A percentile compares a stretch with the other conserved stretches of the same genome.
Evolutionary conservation across 2,797 vertebrate species (phyloP).

Genomic region (Alosa sapidissima): DNA sequence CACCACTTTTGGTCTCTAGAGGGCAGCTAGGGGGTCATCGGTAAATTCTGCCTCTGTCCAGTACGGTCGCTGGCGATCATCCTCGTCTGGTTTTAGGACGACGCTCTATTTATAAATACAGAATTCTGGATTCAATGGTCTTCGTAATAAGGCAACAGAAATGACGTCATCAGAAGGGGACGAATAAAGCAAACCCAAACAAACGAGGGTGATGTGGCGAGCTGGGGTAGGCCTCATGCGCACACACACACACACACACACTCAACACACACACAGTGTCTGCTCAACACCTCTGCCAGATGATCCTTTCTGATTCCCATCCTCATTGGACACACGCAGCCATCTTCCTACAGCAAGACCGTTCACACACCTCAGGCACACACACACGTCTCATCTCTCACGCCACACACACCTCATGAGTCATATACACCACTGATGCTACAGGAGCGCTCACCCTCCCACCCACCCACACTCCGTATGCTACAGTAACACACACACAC

Average conservation of each 20-base stretch:
- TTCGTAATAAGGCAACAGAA: slow-evolving; percentile 70
- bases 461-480: not conserved
- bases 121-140: slow-evolving; percentile 1
- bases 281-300: not conserved
- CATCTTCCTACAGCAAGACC: not conserved
- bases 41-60: not conserved
- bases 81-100: not conserved
- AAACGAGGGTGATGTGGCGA: slow-evolving; percentile 70
- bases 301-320: not conserved
- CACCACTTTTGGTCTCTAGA: slow-evolving; percentile 11
- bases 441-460: not conserved
- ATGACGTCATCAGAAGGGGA: slow-evolving; percentile 80
- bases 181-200: slow-evolving; percentile 57
- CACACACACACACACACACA: slow-evolving; percentile 10
- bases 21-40: slow-evolving; percentile 1
- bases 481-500: not conserved
- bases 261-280: not conserved
- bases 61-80: not conserved
- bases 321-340: not conserved
- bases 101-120: not conserved
- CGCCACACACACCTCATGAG: not conserved
- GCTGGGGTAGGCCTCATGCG: slow-evolving; percentile 81
- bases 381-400: not conserved
- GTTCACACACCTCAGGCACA: no score
- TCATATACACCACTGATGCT: not conserved